Percentiles rank a stretch among this genome's conserved stretches.
Evolutionary conservation across 2,113 vertebrate genomes (phyloP).

Genomic region (Copsychus sechellarum): DNA sequence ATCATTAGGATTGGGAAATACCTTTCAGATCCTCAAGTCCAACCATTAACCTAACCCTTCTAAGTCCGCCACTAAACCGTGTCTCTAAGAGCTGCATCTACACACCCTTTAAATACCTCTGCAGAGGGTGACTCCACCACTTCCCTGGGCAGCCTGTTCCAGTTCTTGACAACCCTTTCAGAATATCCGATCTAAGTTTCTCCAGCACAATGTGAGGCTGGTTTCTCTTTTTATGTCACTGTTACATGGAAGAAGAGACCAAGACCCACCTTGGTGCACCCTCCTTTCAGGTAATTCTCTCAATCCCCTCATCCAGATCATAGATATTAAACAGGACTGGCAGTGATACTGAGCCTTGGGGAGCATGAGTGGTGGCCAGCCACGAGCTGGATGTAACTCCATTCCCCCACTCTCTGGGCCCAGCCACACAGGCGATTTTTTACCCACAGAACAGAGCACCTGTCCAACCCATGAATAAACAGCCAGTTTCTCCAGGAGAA

Average conservation of each 20-base stretch:
- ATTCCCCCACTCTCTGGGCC: too few species aligned
- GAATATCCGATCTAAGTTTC: background rate
- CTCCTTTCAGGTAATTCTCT: background rate
- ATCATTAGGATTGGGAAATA: background rate
- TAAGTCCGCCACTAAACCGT: background rate
- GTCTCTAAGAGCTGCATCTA: background rate
- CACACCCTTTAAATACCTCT: background rate
- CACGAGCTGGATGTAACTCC: background rate
- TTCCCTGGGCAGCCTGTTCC: background rate
- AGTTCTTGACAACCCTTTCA: background rate
- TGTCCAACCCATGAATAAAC: background rate
- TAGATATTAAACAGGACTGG: background rate
- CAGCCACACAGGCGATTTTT: background rate
- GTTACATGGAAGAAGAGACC: background rate
- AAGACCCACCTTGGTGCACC: fast-evolving
- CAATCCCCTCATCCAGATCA: too few species aligned
- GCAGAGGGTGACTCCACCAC: background rate
- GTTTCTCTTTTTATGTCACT: background rate
- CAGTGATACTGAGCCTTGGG: background rate
- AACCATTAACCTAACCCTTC: background rate
- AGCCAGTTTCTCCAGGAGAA: background rate
- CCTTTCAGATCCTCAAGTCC: background rate
- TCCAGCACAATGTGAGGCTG: background rate
- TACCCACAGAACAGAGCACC: too few species aligned
- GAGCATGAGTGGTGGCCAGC: background rate